A percentile compares a stretch with the other conserved stretches of the same genome.
These are phyloP conservation scores for Strigamia crassipes DNA, from an alignment of 2,888 invertebrate genomes.

Conservation along the genomic window DNA sequence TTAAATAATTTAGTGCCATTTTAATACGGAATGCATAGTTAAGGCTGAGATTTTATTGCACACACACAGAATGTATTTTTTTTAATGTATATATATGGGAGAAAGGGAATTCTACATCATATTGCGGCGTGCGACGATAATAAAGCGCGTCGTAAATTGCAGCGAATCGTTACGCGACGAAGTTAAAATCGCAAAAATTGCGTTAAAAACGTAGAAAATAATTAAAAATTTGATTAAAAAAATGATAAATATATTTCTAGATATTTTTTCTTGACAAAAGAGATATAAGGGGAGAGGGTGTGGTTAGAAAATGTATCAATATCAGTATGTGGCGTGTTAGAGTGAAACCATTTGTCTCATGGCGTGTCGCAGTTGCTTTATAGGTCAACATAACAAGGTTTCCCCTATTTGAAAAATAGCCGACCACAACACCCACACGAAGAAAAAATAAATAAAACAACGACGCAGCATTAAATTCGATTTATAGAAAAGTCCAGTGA, in stretches of 20 bases:
- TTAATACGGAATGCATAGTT: neutral
- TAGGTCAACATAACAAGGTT: conserved; percentile 35
- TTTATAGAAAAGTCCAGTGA: neutral
- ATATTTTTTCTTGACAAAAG: neutral
- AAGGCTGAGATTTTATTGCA: conserved; percentile 2
- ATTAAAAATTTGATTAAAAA: neutral
- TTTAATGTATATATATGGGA: neutral
- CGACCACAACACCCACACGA: conserved; percentile 21
- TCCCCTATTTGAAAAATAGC: conserved; percentile 28
- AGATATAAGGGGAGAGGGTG: neutral
- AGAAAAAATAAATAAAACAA: conserved; percentile 22
- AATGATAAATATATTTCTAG: neutral
- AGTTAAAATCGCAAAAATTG: neutral
- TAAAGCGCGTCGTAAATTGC: neutral
- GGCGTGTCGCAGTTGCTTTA: conserved; percentile 33
- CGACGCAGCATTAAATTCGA: neutral
- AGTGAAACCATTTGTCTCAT: conserved; percentile 28
- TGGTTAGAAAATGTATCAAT: conserved; percentile 36
- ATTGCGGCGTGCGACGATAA: neutral
- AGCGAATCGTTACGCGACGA: neutral
- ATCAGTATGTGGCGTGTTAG: conserved; percentile 34
- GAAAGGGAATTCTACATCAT: neutral
- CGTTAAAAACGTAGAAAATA: neutral
- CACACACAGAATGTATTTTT: neutral
- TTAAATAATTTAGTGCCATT: neutral